A percentile compares a stretch with the other conserved stretches of the same genome.
Conservation (phyloP, 2,113 vertebrate species). For the Antechinus stuartii region DNA sequence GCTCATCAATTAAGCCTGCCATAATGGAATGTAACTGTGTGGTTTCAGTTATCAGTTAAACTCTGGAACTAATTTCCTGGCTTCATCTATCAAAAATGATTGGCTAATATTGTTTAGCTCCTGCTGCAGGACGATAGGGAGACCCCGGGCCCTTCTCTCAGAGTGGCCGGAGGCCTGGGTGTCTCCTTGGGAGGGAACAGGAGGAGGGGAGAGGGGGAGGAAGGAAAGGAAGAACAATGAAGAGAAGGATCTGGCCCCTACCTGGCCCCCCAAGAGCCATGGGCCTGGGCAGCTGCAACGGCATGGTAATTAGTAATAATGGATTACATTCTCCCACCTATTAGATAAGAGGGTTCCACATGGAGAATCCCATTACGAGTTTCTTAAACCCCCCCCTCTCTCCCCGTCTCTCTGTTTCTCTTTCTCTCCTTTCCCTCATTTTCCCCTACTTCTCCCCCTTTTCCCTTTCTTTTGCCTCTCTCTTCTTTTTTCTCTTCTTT, state of each 20-base stretch:
- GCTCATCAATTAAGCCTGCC: conserved; percentile 99
- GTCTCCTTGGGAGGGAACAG: conserved; percentile 78
- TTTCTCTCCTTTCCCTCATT: background rate
- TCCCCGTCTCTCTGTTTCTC: conserved; percentile 13
- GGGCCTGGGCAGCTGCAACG: conserved; percentile 83
- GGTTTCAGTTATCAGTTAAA: conserved; percentile 95
- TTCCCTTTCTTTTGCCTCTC: conserved; percentile 53
- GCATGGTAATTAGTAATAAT: conserved; percentile 93
- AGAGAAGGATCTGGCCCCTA: conserved; percentile 74
- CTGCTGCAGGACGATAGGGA: conserved; percentile 92
- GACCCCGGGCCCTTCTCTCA: conserved; percentile 84
- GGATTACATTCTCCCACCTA: conserved; percentile 88
- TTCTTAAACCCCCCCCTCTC: conserved; percentile 72
- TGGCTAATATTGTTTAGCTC: conserved; percentile 90
- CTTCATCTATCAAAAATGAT: conserved; percentile 95
- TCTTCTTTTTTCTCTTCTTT: background rate
- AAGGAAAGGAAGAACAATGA: conserved; percentile 75
- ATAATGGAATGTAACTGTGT: conserved; percentile 97
- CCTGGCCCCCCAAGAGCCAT: conserved; percentile 73
- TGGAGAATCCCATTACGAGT: conserved; percentile 89
- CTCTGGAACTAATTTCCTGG: conserved; percentile 96
- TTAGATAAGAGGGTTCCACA: conserved; percentile 92
- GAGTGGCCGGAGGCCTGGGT: conserved; percentile 84
- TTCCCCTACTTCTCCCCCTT: background rate
- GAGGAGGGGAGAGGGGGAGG: conserved; percentile 62